Base-by-base conservation (phyloP, 2,797 vertebrate species). In the Microtus agrestis region DNA sequence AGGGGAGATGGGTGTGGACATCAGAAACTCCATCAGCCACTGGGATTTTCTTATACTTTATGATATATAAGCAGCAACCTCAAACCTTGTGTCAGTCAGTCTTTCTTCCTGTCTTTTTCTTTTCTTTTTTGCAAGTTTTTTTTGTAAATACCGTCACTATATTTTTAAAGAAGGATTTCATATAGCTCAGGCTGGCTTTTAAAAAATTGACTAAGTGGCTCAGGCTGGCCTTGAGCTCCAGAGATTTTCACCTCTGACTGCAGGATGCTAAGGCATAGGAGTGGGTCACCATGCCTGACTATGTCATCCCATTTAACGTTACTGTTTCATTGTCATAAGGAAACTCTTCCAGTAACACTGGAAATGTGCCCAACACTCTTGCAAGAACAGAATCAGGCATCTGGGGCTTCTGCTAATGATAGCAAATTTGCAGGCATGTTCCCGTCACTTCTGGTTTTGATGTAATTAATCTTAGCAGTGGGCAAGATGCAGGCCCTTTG, bases 311-410 rank as follows among this genome's bases (percentile, higher is more conserved):
- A 79, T 43, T 89, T 86, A 92, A 94, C 59, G 56, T 67, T 21
- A 84, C 2, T 67, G 21, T 73, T 96, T 56, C 71, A 21, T 89
- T 96, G 56, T 37, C 59, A 31, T 93, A 56, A 84, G 81, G 90
- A 85, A 76, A 96, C 51, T 95, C 76, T 91, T 51, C 76, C 61
- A 48, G 59, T 79, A 80, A 91, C 43, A 46, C 0, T 84, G 69
- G 81, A 77, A 69, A 19, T 61, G 43, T 46, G 56, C 29, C 29
- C 51, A 69, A 46, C 31, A 63, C 34, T 97, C 63, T 95, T 56
- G 82, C 37, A 46, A 82, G 43, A 86, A 90, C 87, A 92, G 81
- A 94, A 92, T 82, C 78, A 86, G 56, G 67, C 78, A n/a, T 25
- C 27, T 61, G 61, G 71, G 59, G 59, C 56, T 87, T 91, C 67